Base-by-base conservation (phyloP, 35 echinoderm and acorn worm species). In the Acanthaster planci region DNA sequence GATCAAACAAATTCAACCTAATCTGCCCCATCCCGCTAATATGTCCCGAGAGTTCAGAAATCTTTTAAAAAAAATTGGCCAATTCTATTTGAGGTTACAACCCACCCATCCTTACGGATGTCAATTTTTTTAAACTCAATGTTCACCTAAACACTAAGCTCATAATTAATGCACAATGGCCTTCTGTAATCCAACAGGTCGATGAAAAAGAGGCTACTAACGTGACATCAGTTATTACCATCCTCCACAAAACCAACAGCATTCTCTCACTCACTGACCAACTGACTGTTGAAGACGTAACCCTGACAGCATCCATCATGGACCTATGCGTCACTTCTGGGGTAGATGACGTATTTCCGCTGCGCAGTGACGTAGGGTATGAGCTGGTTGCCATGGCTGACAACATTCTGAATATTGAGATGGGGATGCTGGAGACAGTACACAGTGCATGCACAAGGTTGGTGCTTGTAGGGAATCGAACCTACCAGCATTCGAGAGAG, bases 371-470 rank as follows among this genome's bases (percentile, higher is more conserved):
- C 18, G 50, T 97, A 5, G 94, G 94, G 0, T 53, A 78, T 4
- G 82, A 90, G 76, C 76, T 97, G 5, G 84, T 90, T 31, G 85
- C 82, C 1, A 52, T 97, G 40, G 90, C 87, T 2, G 84, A 92
- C 38, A 87, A 89, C 38, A 82, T 97, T 26, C 67, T 97, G 53
- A 86, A 97, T 15, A 26, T 90, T 0, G 78, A 92, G 21, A 37
- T 51, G 1, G 52, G 23, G 32, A 22, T 90, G 6, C 78, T 97
- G 0, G 67, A 86, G 29, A 84, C 29, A 39, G 87, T 87, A 3
- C 79, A 92, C 21, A 67, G 40, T 37, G 91, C 94, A 16, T 89
- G 86, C 58, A 80, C 87, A 38, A 97, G 87, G 94, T 97, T 60
- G 23, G 51, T 80, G 22, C 0, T 75, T 8, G 2, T 0, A 75